phyloP scores from a whole-genome alignment of 1,140 invertebrate species.

The Bombus breviceps region DNA sequence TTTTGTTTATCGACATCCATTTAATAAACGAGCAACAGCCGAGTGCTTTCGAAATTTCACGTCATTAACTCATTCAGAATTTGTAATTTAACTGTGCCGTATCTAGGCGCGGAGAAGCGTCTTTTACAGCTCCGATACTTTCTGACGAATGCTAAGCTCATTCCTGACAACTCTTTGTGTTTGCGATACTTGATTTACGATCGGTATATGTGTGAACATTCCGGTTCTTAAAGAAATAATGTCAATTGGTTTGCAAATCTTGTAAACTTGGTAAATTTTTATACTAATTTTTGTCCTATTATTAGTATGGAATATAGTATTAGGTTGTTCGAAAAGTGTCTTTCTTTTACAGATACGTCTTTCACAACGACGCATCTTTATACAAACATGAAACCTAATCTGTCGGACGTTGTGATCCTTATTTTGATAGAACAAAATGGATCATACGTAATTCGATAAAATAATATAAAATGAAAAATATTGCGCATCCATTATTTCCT shows the following conservation, averaged over 20 bases:
- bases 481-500: too few relatives aligned
- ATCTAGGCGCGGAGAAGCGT: not conserved
- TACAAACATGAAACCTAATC: too few relatives aligned
- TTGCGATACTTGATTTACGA: not conserved
- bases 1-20: conserved; percentile 34
- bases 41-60: conserved; percentile 31
- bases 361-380: too few relatives aligned
- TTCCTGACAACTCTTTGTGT: not conserved
- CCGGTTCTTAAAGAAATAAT: not conserved
- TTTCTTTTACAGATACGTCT: too few relatives aligned
- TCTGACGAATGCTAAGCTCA: not conserved
- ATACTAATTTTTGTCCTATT: too few relatives aligned
- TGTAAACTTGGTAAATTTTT: too few relatives aligned
- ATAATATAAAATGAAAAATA: too few relatives aligned
- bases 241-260: not conserved
- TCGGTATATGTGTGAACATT: not conserved
- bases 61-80: not conserved
- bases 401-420: too few relatives aligned
- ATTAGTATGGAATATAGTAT: not conserved
- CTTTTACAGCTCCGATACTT: not conserved
- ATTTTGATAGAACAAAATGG: too few relatives aligned
- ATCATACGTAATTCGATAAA: too few relatives aligned
- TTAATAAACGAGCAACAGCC: conserved; percentile 2
- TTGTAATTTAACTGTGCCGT: not conserved
- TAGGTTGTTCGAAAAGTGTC: accelerated